Conservation (phyloP, 2,113 vertebrate species). For the Polypterus senegalus region DNA sequence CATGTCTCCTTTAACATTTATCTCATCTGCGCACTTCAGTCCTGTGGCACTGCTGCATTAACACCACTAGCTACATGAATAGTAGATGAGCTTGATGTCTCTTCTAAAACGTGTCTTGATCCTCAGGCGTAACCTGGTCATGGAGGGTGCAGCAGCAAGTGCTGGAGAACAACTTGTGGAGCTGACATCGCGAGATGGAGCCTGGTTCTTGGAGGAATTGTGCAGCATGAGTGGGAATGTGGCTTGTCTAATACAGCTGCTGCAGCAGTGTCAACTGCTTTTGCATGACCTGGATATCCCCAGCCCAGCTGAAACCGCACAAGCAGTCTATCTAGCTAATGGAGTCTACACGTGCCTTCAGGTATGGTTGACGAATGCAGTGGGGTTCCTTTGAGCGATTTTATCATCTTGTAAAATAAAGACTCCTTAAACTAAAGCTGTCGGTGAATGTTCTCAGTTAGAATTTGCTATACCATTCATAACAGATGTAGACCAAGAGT, state of each 20-base stretch:
- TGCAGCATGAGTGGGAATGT: slow-evolving; percentile 94
- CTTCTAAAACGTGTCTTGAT: no score
- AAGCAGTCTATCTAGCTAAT: slow-evolving; percentile 79
- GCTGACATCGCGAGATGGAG: slow-evolving; percentile 82
- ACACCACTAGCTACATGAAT: no score
- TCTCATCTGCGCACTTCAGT: no score
- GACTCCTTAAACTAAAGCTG: no score
- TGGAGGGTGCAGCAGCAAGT: slow-evolving; percentile 86
- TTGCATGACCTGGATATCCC: slow-evolving; percentile 85
- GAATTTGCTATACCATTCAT: no score
- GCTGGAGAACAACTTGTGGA: slow-evolving; percentile 90
- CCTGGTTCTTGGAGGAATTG: slow-evolving; percentile 94
- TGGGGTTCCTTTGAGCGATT: no score
- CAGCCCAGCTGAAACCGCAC: slow-evolving; percentile 65
- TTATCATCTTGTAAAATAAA: no score
- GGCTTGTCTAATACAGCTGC: slow-evolving; percentile 70
- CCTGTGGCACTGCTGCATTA: no score
- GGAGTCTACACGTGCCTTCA: slow-evolving; percentile 90
- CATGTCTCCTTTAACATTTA: no score
- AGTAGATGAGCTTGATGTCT: no score
- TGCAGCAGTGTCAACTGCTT: slow-evolving; percentile 78
- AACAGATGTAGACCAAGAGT: no score
- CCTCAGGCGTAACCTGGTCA: slow-evolving; percentile 80
- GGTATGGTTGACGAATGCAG: slow-evolving; percentile 34
- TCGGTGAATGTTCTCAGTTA: no score